Conservation (phyloP, 2,888 invertebrate species). For the Encarsia formosa region DNA sequence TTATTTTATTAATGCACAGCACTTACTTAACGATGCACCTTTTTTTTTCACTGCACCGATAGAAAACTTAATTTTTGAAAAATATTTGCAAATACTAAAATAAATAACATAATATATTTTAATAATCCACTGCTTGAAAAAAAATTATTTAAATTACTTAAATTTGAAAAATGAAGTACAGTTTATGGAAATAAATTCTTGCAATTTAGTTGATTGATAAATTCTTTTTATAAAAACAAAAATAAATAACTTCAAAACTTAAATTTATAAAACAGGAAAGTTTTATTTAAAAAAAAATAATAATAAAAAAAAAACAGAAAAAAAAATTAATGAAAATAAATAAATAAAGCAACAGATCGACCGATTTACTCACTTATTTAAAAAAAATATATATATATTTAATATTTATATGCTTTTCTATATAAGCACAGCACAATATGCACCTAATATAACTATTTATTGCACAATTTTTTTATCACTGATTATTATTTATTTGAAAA, state of each 20-base stretch:
- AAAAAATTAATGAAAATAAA: neutral
- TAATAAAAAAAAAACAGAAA: neutral
- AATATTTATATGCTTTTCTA: neutral
- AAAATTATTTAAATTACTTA: too few relatives aligned
- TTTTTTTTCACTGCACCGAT: neutral
- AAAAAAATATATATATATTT: too few relatives aligned
- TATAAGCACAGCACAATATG: slow-evolving; percentile 28
- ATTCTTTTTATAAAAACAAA: neutral
- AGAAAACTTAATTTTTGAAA: neutral
- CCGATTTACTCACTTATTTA: slow-evolving; percentile 13
- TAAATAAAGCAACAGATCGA: slow-evolving; percentile 7
- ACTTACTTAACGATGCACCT: too few relatives aligned
- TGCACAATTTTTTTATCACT: slow-evolving; percentile 43
- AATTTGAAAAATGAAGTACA: too few relatives aligned
- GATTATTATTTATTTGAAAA: slow-evolving; percentile 48
- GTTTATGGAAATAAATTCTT: too few relatives aligned
- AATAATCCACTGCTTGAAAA: too few relatives aligned
- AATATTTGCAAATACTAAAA: neutral
- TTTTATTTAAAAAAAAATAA: neutral
- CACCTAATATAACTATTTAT: too few relatives aligned
- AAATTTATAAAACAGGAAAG: too few relatives aligned
- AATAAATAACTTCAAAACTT: neutral
- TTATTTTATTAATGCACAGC: neutral
- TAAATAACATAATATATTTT: too few relatives aligned
- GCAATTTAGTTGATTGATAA: neutral